Conservation (phyloP, 2,113 vertebrate genomes). For the Melanerpes aurifrons region DNA sequence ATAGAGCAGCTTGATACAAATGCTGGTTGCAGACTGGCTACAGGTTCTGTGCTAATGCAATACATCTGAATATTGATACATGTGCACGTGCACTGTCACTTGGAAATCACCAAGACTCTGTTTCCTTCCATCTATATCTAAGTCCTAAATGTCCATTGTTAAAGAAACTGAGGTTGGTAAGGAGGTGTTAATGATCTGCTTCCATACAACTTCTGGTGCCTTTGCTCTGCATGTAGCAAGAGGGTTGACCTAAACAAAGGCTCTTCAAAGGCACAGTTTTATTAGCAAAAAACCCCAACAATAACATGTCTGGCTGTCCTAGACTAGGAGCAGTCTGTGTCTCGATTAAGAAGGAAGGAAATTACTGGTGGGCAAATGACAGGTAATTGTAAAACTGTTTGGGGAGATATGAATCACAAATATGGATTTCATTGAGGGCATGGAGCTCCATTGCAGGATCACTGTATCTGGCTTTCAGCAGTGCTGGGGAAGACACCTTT, state of each 20-base stretch:
- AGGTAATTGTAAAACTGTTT: slow-evolving; percentile 29
- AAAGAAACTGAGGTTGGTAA: slow-evolving; percentile 4
- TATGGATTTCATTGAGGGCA: background rate
- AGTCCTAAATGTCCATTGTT: background rate
- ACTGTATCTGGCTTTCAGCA: background rate
- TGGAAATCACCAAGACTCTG: background rate
- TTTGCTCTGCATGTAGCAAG: background rate
- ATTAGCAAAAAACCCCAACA: slow-evolving; percentile 9
- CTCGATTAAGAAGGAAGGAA: slow-evolving; percentile 26
- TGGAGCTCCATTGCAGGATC: background rate
- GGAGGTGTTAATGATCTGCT: background rate
- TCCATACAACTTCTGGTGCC: background rate
- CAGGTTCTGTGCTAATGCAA: slow-evolving; percentile 8
- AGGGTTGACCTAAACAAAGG: background rate
- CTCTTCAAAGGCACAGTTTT: slow-evolving; percentile 22
- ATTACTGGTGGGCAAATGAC: slow-evolving; percentile 32
- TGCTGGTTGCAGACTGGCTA: background rate
- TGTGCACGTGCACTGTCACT: background rate
- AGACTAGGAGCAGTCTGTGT: background rate
- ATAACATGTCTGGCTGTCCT: background rate
- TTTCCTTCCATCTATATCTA: background rate
- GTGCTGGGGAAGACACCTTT: background rate
- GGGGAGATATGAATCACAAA: slow-evolving; percentile 6
- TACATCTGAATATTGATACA: slow-evolving; percentile 28
- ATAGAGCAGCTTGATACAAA: slow-evolving; percentile 45